Evolutionary conservation across 2,888 invertebrate species (phyloP), one percentile per base, ranked within the genome.

Genomic region (Conomelus anceps): DNA sequence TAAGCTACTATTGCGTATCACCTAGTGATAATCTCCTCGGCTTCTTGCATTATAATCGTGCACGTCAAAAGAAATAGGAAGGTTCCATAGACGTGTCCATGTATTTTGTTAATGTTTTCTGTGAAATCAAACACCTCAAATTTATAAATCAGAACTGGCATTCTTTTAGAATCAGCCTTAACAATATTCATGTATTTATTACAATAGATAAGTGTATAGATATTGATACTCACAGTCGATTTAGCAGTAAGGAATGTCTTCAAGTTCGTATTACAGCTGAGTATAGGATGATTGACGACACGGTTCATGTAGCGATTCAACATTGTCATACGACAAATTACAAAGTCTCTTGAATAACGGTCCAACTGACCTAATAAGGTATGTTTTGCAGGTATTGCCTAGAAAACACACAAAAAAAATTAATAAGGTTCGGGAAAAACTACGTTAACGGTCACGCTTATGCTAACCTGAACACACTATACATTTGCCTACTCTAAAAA

Each of bases 311-410:
- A 96, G 90, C 95, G 94, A 92, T 96, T 95, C 87, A 96, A 93
- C 41, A 96, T 94, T 90, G 95, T 94, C 95, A 96, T 96, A 92
- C 96, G 93, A 29, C 95, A 94, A 90, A 95, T 93, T 86, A 96
- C 95, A 92, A 96, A 96, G 92, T 96, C 96, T 92, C 95, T 95
- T 90, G 96, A 96, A 92, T 96, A 96, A 90, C 96, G 94, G 93
- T 96, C 96, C 91, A 96, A 92, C 92, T 96, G 95, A 17, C 95
- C 95, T 89, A 96, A 93, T 85, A 96, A 92, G 13, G 95, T 95
- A 92, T 96, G 96, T 92, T 96, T 96, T 89, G 95, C 96, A 89
- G 96, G 96, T 92, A 96, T 93, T 23, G 96, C 96, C 96, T 96
- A 92, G 22, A 92, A 92, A 26, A 92, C 84, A 94, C 93, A 90